Evolutionary conservation across 2,113 vertebrate species (phyloP).

Genomic region (Psittacus erithacus): DNA sequence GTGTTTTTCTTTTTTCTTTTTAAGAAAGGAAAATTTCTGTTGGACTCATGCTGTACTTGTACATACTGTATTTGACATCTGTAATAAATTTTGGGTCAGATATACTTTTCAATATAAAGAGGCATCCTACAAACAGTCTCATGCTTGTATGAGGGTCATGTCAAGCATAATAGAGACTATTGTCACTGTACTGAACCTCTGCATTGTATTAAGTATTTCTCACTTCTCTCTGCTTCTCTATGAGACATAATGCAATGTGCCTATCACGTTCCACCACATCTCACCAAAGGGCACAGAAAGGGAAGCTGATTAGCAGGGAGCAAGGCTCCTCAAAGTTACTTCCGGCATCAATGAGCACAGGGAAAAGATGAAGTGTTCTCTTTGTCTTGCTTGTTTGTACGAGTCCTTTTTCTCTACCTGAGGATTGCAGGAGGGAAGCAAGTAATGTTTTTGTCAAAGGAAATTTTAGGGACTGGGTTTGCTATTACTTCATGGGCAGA

Average conservation of each 20-base stretch:
- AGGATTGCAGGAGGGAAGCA: background rate
- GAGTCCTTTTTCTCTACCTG: fast-evolving
- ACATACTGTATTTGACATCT: constrained; percentile 50
- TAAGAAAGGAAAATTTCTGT: background rate
- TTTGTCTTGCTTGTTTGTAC: background rate
- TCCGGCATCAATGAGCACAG: background rate
- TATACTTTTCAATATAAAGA: constrained; percentile 44
- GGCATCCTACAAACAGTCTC: background rate
- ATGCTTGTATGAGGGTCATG: constrained; percentile 25
- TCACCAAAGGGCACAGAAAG: background rate
- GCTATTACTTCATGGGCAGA: background rate
- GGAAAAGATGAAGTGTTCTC: background rate
- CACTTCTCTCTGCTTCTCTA: background rate
- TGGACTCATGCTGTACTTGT: background rate
- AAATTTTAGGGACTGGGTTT: background rate
- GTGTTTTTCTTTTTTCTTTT: background rate
- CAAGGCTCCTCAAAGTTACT: background rate
- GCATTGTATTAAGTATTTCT: background rate
- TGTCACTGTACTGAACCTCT: constrained; percentile 39
- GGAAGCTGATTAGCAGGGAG: background rate
- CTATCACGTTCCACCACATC: background rate
- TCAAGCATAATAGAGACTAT: constrained; percentile 30
- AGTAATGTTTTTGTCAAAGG: background rate
- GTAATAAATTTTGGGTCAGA: constrained; percentile 59
- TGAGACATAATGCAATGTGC: background rate